Conservation (phyloP, 2,113 vertebrate genomes). For the Electrona antarctica region DNA sequence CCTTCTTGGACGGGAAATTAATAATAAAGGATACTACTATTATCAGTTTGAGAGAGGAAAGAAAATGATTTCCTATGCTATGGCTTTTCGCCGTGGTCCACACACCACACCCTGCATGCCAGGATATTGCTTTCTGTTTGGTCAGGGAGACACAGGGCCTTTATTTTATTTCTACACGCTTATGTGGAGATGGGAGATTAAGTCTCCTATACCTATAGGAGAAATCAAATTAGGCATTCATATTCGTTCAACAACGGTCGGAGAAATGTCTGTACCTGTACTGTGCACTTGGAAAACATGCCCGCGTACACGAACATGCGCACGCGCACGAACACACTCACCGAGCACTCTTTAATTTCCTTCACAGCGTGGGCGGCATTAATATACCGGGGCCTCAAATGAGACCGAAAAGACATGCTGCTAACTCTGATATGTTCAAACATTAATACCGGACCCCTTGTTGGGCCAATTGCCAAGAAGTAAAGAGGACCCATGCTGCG, state of each 20-base stretch:
- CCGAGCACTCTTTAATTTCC: slow-evolving; percentile 34
- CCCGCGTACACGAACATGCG: not conserved
- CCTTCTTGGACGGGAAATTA: slow-evolving; percentile 12
- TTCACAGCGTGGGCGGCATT: slow-evolving; percentile 3
- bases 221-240: slow-evolving; percentile 46
- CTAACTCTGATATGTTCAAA: slow-evolving; percentile 13
- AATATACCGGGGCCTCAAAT: slow-evolving; percentile 17
- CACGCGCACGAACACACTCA: slow-evolving; percentile 9
- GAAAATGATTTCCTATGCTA: slow-evolving; percentile 34
- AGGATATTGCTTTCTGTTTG: slow-evolving; percentile 65
- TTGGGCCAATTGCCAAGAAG: slow-evolving; percentile 17
- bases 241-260: slow-evolving; percentile 7
- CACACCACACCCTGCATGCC: slow-evolving; percentile 30
- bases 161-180: slow-evolving; percentile 50
- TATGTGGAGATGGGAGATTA: slow-evolving; percentile 42
- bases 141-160: slow-evolving; percentile 19
- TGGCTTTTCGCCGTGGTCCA: slow-evolving; percentile 24
- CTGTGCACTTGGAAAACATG: not conserved
- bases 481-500: not conserved
- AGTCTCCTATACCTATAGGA: slow-evolving; percentile 37
- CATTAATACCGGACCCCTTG: slow-evolving; percentile 4
- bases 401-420: slow-evolving; percentile 5
- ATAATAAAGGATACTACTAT: slow-evolving; percentile 35
- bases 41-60: slow-evolving; percentile 21
- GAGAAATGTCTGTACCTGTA: slow-evolving; percentile 10